Percentiles rank a stretch among this genome's conserved stretches.
These are phyloP conservation scores for Xiphydria camelus DNA, from an alignment of 2,888 invertebrate genomes.

Conservation along the genomic window DNA sequence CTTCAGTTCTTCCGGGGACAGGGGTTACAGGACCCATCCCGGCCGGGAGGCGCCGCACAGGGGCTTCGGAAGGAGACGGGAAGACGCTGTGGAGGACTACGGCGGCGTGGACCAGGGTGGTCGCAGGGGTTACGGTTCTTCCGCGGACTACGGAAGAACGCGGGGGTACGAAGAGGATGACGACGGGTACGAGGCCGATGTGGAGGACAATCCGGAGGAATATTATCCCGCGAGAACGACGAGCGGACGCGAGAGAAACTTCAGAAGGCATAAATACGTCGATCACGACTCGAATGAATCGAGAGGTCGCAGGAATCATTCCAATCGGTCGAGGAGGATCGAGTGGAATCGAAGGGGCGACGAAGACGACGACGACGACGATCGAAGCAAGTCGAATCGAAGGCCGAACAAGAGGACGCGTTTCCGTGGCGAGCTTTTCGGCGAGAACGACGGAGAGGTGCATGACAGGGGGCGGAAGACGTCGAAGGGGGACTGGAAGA, in stretches of 20 bases:
- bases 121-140: conserved; percentile 6
- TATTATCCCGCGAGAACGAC: background rate
- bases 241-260: background rate
- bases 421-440: background rate
- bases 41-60: conserved; percentile 23
- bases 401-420: conserved; percentile 13
- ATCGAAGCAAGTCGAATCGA: conserved; percentile 11
- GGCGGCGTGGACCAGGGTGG: conserved; percentile 9
- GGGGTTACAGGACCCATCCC: conserved; percentile 23
- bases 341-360: conserved; percentile 15
- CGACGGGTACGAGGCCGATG: conserved; percentile 7
- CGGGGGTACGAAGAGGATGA: background rate
- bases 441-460: background rate
- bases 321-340: conserved; percentile 5
- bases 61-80: conserved; percentile 10
- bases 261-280: background rate
- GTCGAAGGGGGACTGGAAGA: conserved; percentile 7
- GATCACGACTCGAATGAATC: background rate
- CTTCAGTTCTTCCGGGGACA: conserved; percentile 13
- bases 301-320: background rate
- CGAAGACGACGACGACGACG: conserved; percentile 15
- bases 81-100: conserved; percentile 13
- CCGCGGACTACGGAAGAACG: conserved; percentile 6
- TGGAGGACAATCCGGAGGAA: background rate
- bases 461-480: conserved; percentile 8